These are phyloP conservation scores for Cinara cedri DNA, from an alignment of 2,888 invertebrate species.

Conservation along the genomic window DNA sequence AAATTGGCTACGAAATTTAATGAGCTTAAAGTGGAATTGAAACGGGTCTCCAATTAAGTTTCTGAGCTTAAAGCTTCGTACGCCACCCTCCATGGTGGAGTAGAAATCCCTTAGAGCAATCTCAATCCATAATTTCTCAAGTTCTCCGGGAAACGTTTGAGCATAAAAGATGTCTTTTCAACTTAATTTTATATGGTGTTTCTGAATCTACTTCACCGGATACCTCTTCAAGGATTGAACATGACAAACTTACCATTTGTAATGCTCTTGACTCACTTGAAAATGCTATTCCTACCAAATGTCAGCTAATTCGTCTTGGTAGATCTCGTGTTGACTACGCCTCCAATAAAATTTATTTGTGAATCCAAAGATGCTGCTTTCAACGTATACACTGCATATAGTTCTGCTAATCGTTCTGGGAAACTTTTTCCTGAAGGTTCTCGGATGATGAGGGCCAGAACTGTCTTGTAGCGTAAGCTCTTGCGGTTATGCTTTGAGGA, in stretches of 20 bases:
- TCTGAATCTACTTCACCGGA: not conserved
- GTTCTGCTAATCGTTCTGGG: not conserved
- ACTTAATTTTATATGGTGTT: too few relatives aligned
- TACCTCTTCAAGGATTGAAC: constrained; percentile 9
- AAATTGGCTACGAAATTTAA: not conserved
- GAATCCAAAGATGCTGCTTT: constrained; percentile 7
- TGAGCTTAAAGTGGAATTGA: not conserved
- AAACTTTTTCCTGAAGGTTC: constrained; percentile 16
- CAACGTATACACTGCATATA: constrained; percentile 4
- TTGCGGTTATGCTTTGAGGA: constrained; percentile 2
- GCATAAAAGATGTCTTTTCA: too few relatives aligned
- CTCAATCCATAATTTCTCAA: too few relatives aligned
- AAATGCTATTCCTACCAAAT: constrained; percentile 2
- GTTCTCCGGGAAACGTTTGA: too few relatives aligned
- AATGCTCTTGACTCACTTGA: not conserved
- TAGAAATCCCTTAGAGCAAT: not conserved
- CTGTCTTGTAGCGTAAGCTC: not conserved
- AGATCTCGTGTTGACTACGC: not conserved
- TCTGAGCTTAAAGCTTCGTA: not conserved
- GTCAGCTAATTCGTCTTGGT: not conserved
- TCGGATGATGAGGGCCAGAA: constrained; percentile 7
- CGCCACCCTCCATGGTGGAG: not conserved
- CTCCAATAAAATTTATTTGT: constrained; percentile 10
- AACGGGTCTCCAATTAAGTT: not conserved
- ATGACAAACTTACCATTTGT: constrained; percentile 18